phyloP scores from a whole-genome alignment of 2,113 vertebrate genomes.

The Ramphastos sulfuratus region DNA sequence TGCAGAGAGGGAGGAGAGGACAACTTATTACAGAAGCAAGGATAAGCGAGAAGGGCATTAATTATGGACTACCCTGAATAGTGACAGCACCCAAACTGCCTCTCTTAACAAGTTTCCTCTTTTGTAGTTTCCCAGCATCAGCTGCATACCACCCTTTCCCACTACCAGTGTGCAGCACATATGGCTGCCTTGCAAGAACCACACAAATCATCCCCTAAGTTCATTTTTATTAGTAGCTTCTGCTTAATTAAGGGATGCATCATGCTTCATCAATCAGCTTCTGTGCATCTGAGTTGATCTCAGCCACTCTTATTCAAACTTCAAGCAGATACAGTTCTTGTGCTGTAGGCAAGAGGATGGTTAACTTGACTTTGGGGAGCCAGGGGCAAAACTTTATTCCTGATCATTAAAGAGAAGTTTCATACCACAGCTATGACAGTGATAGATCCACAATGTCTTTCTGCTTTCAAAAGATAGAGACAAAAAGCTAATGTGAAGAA shows the following conservation, averaged over 20 bases:
- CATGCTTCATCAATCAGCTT: slow-evolving; percentile 70
- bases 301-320: slow-evolving; percentile 8
- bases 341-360: not conserved
- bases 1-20: slow-evolving; percentile 13
- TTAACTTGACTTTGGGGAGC: not conserved
- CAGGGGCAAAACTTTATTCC: not conserved
- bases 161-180: slow-evolving; percentile 48
- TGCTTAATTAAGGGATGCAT: slow-evolving; percentile 72
- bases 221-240: slow-evolving; percentile 75
- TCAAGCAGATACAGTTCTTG: not conserved
- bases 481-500: not conserved
- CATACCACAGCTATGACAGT: not conserved
- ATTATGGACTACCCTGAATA: slow-evolving; percentile 28
- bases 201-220: slow-evolving; percentile 69
- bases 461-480: not conserved
- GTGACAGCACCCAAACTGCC: not conserved
- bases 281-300: slow-evolving; percentile 10
- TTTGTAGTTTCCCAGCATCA: slow-evolving; percentile 3
- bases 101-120: slow-evolving; percentile 20
- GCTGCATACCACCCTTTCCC: slow-evolving; percentile 9
- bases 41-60: not conserved
- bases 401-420: not conserved
- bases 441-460: not conserved
- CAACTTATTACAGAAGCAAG: not conserved
- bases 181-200: slow-evolving; percentile 46